phyloP scores from a whole-genome alignment of 1,140 invertebrate species.

The Eurytemora carolleeae region DNA sequence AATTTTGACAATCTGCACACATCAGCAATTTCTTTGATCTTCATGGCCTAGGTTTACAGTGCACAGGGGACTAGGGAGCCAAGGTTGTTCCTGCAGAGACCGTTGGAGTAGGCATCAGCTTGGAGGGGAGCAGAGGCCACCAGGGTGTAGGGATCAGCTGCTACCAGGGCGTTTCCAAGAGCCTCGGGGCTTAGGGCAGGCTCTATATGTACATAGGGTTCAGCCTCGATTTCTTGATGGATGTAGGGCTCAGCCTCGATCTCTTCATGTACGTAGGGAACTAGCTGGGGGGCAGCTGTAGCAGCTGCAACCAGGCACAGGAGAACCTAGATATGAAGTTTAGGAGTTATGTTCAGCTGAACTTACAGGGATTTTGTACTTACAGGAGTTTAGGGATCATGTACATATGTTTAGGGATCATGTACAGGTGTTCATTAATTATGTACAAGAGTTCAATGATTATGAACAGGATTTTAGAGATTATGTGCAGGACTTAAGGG shows the following conservation, averaged over 20 bases:
- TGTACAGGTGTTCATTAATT: too few relatives aligned
- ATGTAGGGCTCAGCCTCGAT: conserved; percentile 8
- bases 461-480: too few relatives aligned
- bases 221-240: conserved; percentile 3
- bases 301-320: not conserved
- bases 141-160: not conserved
- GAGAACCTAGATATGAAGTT: too few relatives aligned
- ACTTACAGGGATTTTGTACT: too few relatives aligned
- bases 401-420: too few relatives aligned
- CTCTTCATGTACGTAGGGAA: conserved; percentile 8
- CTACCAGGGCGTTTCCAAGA: not conserved
- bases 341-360: too few relatives aligned
- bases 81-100: not conserved
- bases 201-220: not conserved
- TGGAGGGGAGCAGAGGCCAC: not conserved
- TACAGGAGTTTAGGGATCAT: too few relatives aligned
- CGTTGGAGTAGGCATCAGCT: not conserved
- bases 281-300: not conserved
- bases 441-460: too few relatives aligned
- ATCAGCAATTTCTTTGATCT: too few relatives aligned
- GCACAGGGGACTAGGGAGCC: not conserved
- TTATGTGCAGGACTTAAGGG: too few relatives aligned
- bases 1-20: too few relatives aligned
- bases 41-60: too few relatives aligned
- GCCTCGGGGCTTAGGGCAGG: not conserved